Conservation (phyloP, 2,113 vertebrate species). For the Nothocercus nigrocapillus region DNA sequence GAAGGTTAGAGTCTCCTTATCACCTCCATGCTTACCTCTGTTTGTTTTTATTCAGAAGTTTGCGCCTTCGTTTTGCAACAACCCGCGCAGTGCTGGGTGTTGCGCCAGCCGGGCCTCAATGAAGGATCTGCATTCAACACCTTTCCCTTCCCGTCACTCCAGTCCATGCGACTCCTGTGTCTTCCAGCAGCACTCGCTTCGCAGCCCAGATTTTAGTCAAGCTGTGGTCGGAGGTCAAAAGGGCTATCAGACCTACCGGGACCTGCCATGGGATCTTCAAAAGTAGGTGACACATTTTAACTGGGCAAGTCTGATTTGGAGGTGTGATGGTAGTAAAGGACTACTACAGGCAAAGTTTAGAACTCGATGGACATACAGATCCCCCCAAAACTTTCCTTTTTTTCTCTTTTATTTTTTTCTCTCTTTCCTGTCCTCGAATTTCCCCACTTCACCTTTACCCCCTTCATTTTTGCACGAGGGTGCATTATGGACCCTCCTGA, state of each 20-base stretch:
- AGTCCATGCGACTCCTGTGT: constrained; percentile 14
- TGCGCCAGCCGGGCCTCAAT: constrained; percentile 51
- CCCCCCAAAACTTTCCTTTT: neutral
- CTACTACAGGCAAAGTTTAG: neutral
- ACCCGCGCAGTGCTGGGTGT: constrained; percentile 61
- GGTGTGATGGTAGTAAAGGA: neutral
- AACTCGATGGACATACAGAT: neutral
- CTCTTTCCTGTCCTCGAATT: neutral
- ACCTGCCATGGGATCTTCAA: constrained; percentile 64
- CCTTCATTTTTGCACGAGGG: neutral
- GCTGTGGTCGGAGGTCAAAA: constrained; percentile 37
- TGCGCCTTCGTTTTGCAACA: constrained; percentile 62
- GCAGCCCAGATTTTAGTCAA: constrained; percentile 47
- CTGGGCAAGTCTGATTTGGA: neutral
- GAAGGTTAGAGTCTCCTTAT: constrained; percentile 54
- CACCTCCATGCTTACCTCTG: constrained; percentile 64
- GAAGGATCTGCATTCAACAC: constrained; percentile 69
- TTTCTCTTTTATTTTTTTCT: too few relatives aligned
- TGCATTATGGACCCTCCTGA: neutral
- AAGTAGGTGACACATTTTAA: constrained; percentile 52
- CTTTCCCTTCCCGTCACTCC: constrained; percentile 50
- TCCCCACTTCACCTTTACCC: neutral
- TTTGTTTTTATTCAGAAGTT: constrained; percentile 63
- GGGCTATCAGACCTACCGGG: constrained; percentile 61
- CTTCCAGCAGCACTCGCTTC: constrained; percentile 50